Percentiles rank a stretch among this genome's conserved stretches.
Evolutionary conservation across 2,888 invertebrate genomes (phyloP).

Genomic region (Agonopterix subpropinquella): DNA sequence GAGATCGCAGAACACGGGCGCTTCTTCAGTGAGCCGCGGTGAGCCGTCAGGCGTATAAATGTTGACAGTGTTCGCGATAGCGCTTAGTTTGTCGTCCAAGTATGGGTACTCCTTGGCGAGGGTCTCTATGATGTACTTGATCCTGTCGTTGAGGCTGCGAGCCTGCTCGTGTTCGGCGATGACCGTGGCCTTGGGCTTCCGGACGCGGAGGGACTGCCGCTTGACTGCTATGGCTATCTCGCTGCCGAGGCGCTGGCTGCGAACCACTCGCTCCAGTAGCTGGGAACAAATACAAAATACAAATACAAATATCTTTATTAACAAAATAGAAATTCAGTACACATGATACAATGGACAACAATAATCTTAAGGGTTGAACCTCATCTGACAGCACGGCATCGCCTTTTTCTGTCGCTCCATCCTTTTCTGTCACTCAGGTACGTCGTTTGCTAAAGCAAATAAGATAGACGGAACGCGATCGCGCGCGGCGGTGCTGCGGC

Average conservation of each 20-base stretch:
- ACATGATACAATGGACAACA: too few species aligned
- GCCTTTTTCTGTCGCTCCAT: too few species aligned
- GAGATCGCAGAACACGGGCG: neutral
- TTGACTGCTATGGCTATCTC: conserved; percentile 72
- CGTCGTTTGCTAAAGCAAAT: too few species aligned
- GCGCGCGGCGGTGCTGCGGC: too few species aligned
- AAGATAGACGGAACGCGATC: too few species aligned
- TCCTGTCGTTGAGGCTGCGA: conserved; percentile 71
- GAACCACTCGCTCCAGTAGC: conserved; percentile 76
- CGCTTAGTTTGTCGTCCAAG: conserved; percentile 46
- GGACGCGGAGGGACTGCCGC: conserved; percentile 45
- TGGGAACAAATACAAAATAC: too few species aligned
- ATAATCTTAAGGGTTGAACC: too few species aligned
- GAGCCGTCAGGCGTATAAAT: conserved; percentile 43
- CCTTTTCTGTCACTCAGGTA: too few species aligned
- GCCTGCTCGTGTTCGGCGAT: conserved; percentile 76
- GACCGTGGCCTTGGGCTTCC: conserved; percentile 63
- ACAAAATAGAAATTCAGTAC: too few species aligned
- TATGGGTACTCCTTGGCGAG: conserved; percentile 79
- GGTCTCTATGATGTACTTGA: conserved; percentile 74
- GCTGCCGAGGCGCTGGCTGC: conserved; percentile 81
- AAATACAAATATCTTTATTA: too few species aligned
- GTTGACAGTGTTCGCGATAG: conserved; percentile 68
- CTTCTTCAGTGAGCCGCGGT: conserved; percentile 30
- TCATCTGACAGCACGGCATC: too few species aligned